Percentiles rank a stretch among this genome's conserved stretches.
These are phyloP conservation scores for Sphinx pinastri DNA, from an alignment of 2,888 invertebrate genomes.

Conservation along the genomic window DNA sequence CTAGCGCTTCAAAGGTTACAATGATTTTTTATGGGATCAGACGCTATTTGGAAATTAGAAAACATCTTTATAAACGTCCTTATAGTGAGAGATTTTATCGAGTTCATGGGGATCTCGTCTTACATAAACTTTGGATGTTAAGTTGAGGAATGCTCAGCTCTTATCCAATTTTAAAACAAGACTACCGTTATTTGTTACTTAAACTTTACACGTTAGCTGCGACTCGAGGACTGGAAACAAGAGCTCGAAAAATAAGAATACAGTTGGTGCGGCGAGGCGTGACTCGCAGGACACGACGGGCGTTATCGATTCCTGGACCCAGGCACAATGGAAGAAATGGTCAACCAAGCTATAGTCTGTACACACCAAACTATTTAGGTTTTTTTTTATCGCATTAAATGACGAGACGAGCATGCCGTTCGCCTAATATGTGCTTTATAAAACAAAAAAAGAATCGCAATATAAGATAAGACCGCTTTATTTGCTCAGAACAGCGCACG, in stretches of 20 bases:
- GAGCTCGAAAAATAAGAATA: conserved; percentile 43
- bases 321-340: conserved; percentile 14
- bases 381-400: too few relatives aligned
- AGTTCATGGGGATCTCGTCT: conserved; percentile 37
- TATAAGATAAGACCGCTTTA: not conserved
- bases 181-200: conserved; percentile 41
- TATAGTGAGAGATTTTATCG: conserved; percentile 36
- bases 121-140: conserved; percentile 41
- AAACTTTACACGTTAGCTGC: conserved; percentile 40
- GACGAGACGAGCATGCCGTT: too few relatives aligned
- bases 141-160: conserved; percentile 43
- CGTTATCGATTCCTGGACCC: conserved; percentile 55
- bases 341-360: not conserved
- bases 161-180: conserved; percentile 40
- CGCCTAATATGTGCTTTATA: not conserved
- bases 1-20: conserved; percentile 40
- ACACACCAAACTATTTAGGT: not conserved
- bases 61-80: conserved; percentile 35
- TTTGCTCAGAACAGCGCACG: conserved; percentile 5
- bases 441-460: not conserved
- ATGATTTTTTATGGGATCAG: conserved; percentile 50
- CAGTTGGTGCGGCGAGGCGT: conserved; percentile 50
- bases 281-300: conserved; percentile 62
- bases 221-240: conserved; percentile 39
- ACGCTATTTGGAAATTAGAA: conserved; percentile 30